Percentiles rank a stretch among this genome's conserved stretches.
These are phyloP conservation scores for Okamejei kenojei DNA, from an alignment of 2,797 vertebrate species.

Conservation along the genomic window DNA sequence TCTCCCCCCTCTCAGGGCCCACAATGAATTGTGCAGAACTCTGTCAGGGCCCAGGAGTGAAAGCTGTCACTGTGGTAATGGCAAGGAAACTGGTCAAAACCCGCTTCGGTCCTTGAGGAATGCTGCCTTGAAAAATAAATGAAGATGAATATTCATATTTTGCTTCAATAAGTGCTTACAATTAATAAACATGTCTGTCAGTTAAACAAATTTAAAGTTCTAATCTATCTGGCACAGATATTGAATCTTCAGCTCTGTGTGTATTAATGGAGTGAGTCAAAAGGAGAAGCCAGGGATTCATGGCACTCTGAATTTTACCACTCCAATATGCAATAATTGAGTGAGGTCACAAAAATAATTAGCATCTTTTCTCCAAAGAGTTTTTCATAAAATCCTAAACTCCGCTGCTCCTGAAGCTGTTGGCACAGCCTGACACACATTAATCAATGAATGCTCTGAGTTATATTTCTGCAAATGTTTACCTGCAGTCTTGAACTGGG, in stretches of 20 bases:
- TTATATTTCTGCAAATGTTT: not conserved
- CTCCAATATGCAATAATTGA: conserved; percentile 34
- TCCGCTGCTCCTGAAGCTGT: not conserved
- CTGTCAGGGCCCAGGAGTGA: conserved; percentile 97
- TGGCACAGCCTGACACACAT: not conserved
- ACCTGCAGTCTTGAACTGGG: not conserved
- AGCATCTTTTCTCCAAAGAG: conserved; percentile 19
- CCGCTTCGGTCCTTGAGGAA: conserved; percentile 75
- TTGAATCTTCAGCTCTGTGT: not conserved
- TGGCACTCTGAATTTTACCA: not conserved
- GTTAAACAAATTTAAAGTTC: conserved; percentile 71
- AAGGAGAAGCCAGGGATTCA: not conserved
- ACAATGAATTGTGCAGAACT: conserved; percentile 86
- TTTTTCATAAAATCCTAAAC: not conserved
- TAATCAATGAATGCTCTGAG: not conserved
- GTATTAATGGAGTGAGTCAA: conserved; percentile 29
- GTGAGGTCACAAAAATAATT: conserved; percentile 6
- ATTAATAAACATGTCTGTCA: conserved; percentile 98
- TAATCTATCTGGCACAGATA: conserved; percentile 67
- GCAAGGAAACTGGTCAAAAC: conserved; percentile 86
- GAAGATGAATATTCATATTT: conserved; percentile 99
- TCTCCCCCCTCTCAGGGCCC: conserved; percentile 80
- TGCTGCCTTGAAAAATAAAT: conserved; percentile 99
- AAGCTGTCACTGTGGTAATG: conserved; percentile 94
- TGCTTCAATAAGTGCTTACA: conserved; percentile 90